Evolutionary conservation across 2,888 invertebrate species (phyloP), one percentile per base, ranked within the genome.

Genomic region (Meloe dianella): DNA sequence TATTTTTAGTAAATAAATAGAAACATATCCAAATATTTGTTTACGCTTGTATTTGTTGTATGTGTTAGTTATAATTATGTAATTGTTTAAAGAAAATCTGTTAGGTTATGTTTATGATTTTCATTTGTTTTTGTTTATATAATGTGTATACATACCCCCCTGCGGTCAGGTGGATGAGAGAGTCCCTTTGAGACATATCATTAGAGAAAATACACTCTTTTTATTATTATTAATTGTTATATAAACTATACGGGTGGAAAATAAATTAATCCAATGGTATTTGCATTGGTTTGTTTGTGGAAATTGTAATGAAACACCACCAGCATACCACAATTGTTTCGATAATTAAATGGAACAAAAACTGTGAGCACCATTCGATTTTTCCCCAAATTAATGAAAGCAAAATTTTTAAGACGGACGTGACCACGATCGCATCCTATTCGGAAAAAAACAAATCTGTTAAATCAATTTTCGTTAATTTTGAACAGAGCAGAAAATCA

Each of bases 81-180:
- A 58, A 58, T 41, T 41, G 3, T n/a, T n/a, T n/a, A n/a, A n/a
- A n/a, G n/a, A n/a, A n/a, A n/a, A n/a, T n/a, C n/a, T n/a, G 27
- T 60, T 60, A 60, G 41, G 38, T 60, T 60, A 60, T 35, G 38
- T 60, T 60, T 57, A 7, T 8, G 17, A 57, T 27, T 27, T 57
- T 57, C 30, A 22, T 17, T 57, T 30, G 30, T 57, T 14, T 27
- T 14, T 56, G 2, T 8, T 51, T 22, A 57, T 24, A 29, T 41
- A 6, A 64, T 41, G 38, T 63, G 67, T 69, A 56, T 74, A 90
- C 95, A 90, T 88, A 97, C 97, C 96, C 96, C 89, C 97, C 97
- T 84, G 96, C 96, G 79, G 96, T 87, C 80, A 97, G 90, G 87
- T 97, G 96, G 86, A 96, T 95, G 78, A 96, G 89, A 76, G 95